Percentiles rank a stretch among this genome's conserved stretches.
Conservation (phyloP, 2,888 invertebrate species). For the Cataglyphis altisquamis region DNA sequence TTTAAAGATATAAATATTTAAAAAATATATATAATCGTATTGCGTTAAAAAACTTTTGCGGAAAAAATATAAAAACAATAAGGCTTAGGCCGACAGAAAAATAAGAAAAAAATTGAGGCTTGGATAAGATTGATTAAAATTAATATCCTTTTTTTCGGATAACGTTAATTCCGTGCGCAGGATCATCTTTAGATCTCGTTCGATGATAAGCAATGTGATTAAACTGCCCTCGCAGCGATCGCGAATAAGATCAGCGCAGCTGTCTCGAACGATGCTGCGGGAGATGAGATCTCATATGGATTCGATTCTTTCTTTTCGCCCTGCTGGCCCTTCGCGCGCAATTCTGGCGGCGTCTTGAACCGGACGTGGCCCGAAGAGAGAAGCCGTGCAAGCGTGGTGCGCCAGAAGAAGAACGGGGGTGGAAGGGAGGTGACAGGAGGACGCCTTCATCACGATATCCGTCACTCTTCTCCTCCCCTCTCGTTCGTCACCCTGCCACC, state of each 20-base stretch:
- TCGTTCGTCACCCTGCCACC: slow-evolving; percentile 64
- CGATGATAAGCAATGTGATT: slow-evolving; percentile 17
- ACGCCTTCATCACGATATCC: slow-evolving; percentile 85
- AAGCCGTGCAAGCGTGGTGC: slow-evolving; percentile 74
- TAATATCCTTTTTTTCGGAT: background rate
- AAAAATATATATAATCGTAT: background rate
- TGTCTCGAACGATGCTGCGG: slow-evolving; percentile 26
- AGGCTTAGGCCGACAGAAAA: background rate
- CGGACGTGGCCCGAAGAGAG: slow-evolving; percentile 74
- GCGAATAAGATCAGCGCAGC: background rate
- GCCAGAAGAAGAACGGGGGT: slow-evolving; percentile 53
- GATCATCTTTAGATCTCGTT: background rate
- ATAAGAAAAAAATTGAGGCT: background rate
- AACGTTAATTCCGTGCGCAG: slow-evolving; percentile 1
- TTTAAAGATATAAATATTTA: background rate
- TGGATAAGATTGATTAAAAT: background rate
- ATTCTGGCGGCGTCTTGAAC: slow-evolving; percentile 76
- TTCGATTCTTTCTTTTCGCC: slow-evolving; percentile 65
- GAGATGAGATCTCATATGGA: slow-evolving; percentile 51
- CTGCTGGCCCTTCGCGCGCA: slow-evolving; percentile 57
- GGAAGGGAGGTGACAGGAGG: slow-evolving; percentile 81
- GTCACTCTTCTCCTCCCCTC: slow-evolving; percentile 81
- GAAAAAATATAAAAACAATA: background rate
- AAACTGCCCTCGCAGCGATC: slow-evolving; percentile 5
- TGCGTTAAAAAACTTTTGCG: background rate